Evolutionary conservation across 92 coral and sea anemone genomes (phyloP).

Genomic region (Actinernus sp.): DNA sequence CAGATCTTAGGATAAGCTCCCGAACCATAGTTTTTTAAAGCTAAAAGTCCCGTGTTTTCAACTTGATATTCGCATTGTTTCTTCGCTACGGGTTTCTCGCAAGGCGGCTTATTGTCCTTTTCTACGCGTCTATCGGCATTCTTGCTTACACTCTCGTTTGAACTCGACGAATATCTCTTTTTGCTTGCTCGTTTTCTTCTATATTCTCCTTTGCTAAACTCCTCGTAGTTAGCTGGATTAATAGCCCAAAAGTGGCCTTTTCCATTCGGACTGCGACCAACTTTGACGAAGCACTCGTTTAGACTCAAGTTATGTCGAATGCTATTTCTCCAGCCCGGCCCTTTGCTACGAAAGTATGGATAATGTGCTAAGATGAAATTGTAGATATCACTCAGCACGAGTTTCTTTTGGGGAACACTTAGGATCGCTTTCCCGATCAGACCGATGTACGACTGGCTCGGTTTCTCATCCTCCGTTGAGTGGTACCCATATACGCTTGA

Average conservation of each 20-base stretch:
- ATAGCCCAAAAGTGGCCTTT: constrained; percentile 96
- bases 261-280: constrained; percentile 92
- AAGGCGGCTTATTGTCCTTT: constrained; percentile 14
- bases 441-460: constrained; percentile 90
- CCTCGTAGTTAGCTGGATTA: constrained; percentile 78
- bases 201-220: constrained; percentile 86
- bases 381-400: constrained; percentile 88
- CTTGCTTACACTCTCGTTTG: neutral
- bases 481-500: too few relatives aligned
- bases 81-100: constrained; percentile 24
- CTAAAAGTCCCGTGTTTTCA: neutral
- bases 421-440: constrained; percentile 87
- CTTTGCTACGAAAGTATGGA: constrained; percentile 88
- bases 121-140: neutral
- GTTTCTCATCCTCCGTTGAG: constrained; percentile 79
- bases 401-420: constrained; percentile 85
- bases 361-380: constrained; percentile 81
- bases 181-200: constrained; percentile 72
- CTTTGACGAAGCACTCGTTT: constrained; percentile 87
- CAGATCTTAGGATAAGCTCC: neutral
- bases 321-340: constrained; percentile 94
- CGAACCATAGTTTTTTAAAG: neutral
- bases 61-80: neutral
- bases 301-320: constrained; percentile 86
- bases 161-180: neutral